These are phyloP conservation scores for Nycticryphes semicollaris DNA, from an alignment of 2,113 vertebrate species.

Conservation along the genomic window DNA sequence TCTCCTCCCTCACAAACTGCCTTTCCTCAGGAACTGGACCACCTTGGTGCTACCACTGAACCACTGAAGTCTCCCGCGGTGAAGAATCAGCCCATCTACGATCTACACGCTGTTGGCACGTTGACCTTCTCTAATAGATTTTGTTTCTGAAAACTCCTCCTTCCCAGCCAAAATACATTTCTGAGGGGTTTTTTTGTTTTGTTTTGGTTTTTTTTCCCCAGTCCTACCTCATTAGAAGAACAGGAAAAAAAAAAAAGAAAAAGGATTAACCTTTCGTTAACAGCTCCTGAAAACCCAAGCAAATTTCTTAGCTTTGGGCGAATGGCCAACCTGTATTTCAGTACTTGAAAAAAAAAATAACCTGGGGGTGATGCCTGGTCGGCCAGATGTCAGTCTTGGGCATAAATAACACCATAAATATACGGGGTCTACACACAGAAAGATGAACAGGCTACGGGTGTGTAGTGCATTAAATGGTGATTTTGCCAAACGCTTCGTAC, in stretches of 20 bases:
- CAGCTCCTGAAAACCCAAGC: background rate
- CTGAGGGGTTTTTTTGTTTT: too few relatives aligned
- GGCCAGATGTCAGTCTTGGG: background rate
- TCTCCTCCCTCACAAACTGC: background rate
- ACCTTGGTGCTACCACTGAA: background rate
- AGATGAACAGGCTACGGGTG: background rate
- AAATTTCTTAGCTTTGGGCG: background rate
- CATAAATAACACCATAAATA: background rate
- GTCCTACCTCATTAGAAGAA: background rate
- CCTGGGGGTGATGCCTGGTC: background rate
- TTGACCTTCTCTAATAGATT: background rate
- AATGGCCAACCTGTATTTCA: background rate
- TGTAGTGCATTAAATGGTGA: background rate
- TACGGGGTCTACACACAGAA: background rate
- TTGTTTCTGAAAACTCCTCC: background rate
- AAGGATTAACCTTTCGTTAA: background rate
- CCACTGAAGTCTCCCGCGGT: background rate
- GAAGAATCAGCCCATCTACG: background rate
- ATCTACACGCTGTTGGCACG: background rate
- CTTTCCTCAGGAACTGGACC: background rate
- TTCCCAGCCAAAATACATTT: background rate
- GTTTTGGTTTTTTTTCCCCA: background rate
- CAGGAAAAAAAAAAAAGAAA: background rate
- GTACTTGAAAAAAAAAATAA: conserved; percentile 1
- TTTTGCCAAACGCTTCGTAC: background rate